Conservation (phyloP, 2,888 invertebrate species). For the Thumatha senex region DNA sequence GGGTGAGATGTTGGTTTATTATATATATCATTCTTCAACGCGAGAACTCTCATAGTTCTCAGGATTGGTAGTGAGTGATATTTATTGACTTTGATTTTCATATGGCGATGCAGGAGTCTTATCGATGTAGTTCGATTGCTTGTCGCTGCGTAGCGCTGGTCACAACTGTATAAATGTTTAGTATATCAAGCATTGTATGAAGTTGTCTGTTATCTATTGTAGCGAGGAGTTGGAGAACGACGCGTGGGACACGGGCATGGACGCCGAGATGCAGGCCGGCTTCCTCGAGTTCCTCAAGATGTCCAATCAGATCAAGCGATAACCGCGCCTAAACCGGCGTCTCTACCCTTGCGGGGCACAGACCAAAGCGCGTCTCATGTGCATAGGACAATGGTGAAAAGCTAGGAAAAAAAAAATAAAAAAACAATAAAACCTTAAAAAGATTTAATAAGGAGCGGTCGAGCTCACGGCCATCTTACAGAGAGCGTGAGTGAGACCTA, state of each 20-base stretch:
- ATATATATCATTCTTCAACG: too few relatives aligned
- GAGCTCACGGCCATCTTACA: conserved; percentile 37
- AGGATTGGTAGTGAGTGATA: too few relatives aligned
- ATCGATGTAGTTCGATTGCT: too few relatives aligned
- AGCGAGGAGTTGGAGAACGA: conserved; percentile 79
- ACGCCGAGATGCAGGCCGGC: conserved; percentile 78
- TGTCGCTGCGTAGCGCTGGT: too few relatives aligned
- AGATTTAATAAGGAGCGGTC: conserved; percentile 51
- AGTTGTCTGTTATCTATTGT: conserved; percentile 15
- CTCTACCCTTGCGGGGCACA: conserved; percentile 52
- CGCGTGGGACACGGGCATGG: conserved; percentile 80
- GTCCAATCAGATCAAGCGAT: conserved; percentile 82
- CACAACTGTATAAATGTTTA: too few relatives aligned
- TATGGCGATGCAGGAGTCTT: too few relatives aligned
- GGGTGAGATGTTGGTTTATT: too few relatives aligned
- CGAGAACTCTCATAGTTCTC: too few relatives aligned
- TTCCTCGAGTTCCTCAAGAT: conserved; percentile 80
- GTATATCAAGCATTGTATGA: too few relatives aligned
- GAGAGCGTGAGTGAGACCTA: conserved; percentile 34
- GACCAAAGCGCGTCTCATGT: conserved; percentile 59
- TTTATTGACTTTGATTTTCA: too few relatives aligned
- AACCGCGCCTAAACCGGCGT: conserved; percentile 51
- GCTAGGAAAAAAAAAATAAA: conserved; percentile 67
- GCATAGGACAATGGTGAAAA: conserved; percentile 58
- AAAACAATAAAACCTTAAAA: conserved; percentile 69